Conservation (phyloP, 1,140 invertebrate genomes). For the Apis florea region DNA sequence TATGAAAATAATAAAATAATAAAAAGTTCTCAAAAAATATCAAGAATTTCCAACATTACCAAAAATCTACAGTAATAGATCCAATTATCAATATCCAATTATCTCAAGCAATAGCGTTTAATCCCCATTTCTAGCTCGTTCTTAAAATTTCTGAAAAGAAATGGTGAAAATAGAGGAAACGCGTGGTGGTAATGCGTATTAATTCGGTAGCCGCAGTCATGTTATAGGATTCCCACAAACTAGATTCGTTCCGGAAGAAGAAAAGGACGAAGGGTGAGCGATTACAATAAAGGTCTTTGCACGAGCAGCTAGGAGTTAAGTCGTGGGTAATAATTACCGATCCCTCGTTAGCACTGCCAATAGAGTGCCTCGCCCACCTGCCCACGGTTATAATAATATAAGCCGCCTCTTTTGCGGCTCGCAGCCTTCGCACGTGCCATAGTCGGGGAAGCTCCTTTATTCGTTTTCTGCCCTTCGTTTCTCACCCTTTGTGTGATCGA, state of each 20-base stretch:
- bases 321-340: conserved; percentile 73
- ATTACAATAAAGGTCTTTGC: conserved; percentile 68
- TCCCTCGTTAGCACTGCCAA: conserved; percentile 67
- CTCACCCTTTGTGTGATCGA: conserved; percentile 49
- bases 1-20: too few species aligned
- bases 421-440: conserved; percentile 72
- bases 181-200: conserved; percentile 30
- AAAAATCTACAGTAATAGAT: not conserved
- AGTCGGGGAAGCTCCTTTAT: conserved; percentile 61
- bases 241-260: conserved; percentile 39
- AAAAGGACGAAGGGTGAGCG: conserved; percentile 43
- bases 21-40: too few species aligned
- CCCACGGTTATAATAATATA: conserved; percentile 73
- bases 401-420: conserved; percentile 74
- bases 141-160: not conserved
- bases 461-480: conserved; percentile 62
- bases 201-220: conserved; percentile 40
- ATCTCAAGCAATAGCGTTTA: not conserved
- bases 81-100: conserved; percentile 5
- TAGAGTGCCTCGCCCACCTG: conserved; percentile 72
- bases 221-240: conserved; percentile 51
- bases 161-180: not conserved
- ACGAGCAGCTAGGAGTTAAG: conserved; percentile 67
- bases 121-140: not conserved
- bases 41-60: not conserved